Evolutionary conservation across 2,797 vertebrate species (phyloP).

Genomic region (Lemur catta): DNA sequence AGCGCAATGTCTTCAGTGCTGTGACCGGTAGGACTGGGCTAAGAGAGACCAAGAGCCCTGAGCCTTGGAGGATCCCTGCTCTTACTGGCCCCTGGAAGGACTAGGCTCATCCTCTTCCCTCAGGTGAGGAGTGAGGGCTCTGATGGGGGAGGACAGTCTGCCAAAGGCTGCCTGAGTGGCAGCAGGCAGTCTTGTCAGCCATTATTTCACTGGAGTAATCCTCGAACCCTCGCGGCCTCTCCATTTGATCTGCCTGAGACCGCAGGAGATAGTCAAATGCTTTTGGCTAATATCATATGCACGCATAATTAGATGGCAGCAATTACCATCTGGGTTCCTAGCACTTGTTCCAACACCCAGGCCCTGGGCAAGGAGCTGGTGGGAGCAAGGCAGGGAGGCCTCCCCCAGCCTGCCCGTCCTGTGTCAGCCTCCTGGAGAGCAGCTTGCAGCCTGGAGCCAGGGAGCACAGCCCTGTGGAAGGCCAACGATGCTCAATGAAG

Average conservation of each 20-base stretch:
- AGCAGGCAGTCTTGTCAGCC: conserved; percentile 58
- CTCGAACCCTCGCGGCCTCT: conserved; percentile 42
- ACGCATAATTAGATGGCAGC: conserved; percentile 49
- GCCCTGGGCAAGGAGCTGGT: conserved; percentile 57
- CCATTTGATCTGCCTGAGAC: conserved; percentile 61
- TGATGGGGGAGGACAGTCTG: background rate
- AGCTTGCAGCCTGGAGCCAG: conserved; percentile 59
- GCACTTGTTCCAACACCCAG: background rate
- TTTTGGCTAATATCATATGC: conserved; percentile 72
- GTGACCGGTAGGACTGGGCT: background rate
- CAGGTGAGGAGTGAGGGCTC: background rate
- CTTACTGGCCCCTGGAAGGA: background rate
- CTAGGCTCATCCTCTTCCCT: background rate
- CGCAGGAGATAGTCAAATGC: conserved; percentile 51
- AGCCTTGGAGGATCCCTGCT: background rate
- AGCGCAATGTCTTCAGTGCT: background rate
- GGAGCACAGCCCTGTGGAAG: conserved; percentile 34
- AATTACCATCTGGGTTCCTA: conserved; percentile 76
- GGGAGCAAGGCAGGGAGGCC: conserved; percentile 25
- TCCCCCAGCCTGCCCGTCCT: conserved; percentile 2
- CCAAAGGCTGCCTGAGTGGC: background rate
- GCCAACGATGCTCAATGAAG: conserved; percentile 46
- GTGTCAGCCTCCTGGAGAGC: conserved; percentile 61
- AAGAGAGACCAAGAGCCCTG: background rate
- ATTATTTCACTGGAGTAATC: conserved; percentile 56